Evolutionary conservation across 1,140 invertebrate species (phyloP).

Genomic region (Antheraea pernyi): DNA sequence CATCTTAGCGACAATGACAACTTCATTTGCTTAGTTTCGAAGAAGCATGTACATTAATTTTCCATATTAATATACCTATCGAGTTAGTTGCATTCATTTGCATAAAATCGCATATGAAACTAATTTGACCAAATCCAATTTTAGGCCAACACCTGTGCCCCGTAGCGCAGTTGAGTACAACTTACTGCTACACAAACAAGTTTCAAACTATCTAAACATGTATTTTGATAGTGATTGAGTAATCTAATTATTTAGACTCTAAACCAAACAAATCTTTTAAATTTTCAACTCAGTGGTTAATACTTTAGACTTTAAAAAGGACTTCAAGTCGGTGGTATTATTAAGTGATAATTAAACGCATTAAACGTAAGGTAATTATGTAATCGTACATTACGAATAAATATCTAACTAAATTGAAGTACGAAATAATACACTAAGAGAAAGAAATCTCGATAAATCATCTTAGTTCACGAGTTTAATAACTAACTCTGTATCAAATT

Average conservation of each 20-base stretch:
- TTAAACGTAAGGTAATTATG: too few relatives aligned
- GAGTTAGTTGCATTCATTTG: slow-evolving; percentile 37
- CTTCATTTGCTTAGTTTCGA: not conserved
- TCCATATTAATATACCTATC: slow-evolving; percentile 32
- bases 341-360: too few relatives aligned
- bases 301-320: too few relatives aligned
- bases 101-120: slow-evolving; percentile 55
- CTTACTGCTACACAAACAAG: not conserved
- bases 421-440: too few relatives aligned
- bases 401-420: too few relatives aligned
- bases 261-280: too few relatives aligned
- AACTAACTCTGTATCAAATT: too few relatives aligned
- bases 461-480: too few relatives aligned
- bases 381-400: too few relatives aligned
- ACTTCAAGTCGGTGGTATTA: too few relatives aligned
- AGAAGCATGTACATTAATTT: slow-evolving; percentile 29
- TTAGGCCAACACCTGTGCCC: slow-evolving; percentile 44
- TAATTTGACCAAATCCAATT: slow-evolving; percentile 59
- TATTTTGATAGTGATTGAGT: not conserved
- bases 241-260: not conserved
- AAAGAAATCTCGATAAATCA: too few relatives aligned
- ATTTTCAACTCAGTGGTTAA: too few relatives aligned
- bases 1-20: not conserved
- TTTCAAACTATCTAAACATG: not conserved
- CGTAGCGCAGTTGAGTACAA: slow-evolving; percentile 6